Conservation (phyloP, 2,888 invertebrate species). For the Dasypogon diadema region DNA sequence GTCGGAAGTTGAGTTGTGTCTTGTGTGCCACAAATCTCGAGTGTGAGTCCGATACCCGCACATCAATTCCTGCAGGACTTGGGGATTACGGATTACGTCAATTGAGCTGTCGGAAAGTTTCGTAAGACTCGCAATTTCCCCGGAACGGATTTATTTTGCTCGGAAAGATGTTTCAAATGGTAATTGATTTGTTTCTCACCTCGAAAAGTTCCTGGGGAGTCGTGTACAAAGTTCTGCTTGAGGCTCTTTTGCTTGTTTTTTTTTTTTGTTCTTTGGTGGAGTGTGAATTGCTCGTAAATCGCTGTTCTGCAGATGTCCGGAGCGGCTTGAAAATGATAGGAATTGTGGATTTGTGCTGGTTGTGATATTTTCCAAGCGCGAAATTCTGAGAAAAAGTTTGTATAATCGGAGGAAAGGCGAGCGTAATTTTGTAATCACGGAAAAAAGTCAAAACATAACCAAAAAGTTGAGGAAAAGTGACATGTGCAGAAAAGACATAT, state of each 20-base stretch:
- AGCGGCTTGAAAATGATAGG: not conserved
- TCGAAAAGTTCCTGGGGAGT: not conserved
- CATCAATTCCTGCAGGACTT: conserved; percentile 9
- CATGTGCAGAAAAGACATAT: conserved; percentile 52
- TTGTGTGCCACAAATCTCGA: not conserved
- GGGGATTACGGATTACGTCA: conserved; percentile 18
- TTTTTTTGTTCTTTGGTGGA: not conserved
- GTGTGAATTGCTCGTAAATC: not conserved
- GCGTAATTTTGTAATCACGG: conserved; percentile 46
- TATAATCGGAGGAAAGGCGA: conserved; percentile 8
- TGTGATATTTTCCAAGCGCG: not conserved
- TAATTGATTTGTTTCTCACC: conserved; percentile 15
- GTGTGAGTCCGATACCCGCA: conserved; percentile 21
- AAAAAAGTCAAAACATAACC: conserved; percentile 55
- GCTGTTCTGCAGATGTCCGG: not conserved
- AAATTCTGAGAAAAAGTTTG: not conserved
- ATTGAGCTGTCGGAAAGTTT: conserved; percentile 9
- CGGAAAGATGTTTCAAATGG: conserved; percentile 37
- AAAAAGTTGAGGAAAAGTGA: conserved; percentile 53
- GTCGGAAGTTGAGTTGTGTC: not conserved
- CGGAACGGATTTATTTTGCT: not conserved
- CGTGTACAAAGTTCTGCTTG: conserved; percentile 31
- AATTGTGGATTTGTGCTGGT: not conserved
- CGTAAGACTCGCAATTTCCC: not conserved
- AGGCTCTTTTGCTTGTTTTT: not conserved